These are phyloP conservation scores for Meriones psammophilus DNA, from an alignment of 2,797 vertebrate species.

Conservation along the genomic window DNA sequence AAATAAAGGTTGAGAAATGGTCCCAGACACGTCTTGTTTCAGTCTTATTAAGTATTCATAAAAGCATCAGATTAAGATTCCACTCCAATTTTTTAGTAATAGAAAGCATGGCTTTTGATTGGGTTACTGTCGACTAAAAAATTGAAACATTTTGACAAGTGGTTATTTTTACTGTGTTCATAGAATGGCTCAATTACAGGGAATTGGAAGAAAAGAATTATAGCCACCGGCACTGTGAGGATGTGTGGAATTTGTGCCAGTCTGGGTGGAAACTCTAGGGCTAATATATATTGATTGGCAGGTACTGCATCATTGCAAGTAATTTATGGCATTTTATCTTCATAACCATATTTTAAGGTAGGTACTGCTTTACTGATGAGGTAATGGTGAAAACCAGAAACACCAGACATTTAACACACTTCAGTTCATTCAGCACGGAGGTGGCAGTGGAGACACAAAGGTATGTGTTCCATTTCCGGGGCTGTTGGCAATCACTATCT, in stretches of 20 bases:
- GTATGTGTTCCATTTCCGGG: background rate
- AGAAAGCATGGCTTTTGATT: conserved; percentile 18
- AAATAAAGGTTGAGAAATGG: conserved; percentile 45
- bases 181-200: background rate
- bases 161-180: conserved; percentile 21
- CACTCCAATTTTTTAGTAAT: conserved; percentile 41
- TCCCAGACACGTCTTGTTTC: background rate
- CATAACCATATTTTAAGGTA: background rate
- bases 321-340: conserved; percentile 25
- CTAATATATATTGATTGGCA: background rate
- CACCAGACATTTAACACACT: background rate
- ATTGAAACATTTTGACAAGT: conserved; percentile 11
- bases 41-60: conserved; percentile 38
- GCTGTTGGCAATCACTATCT: background rate
- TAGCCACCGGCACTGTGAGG: background rate
- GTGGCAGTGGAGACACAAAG: background rate
- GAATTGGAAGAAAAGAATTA: conserved; percentile 39
- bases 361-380: conserved; percentile 19
- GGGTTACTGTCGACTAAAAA: conserved; percentile 3
- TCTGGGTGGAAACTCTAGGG: background rate
- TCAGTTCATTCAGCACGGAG: background rate
- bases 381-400: conserved; percentile 20
- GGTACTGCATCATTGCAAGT: background rate
- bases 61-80: background rate
- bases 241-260: background rate